Evolutionary conservation across 2,888 invertebrate genomes (phyloP).

Genomic region (Drosophila paranaensis): DNA sequence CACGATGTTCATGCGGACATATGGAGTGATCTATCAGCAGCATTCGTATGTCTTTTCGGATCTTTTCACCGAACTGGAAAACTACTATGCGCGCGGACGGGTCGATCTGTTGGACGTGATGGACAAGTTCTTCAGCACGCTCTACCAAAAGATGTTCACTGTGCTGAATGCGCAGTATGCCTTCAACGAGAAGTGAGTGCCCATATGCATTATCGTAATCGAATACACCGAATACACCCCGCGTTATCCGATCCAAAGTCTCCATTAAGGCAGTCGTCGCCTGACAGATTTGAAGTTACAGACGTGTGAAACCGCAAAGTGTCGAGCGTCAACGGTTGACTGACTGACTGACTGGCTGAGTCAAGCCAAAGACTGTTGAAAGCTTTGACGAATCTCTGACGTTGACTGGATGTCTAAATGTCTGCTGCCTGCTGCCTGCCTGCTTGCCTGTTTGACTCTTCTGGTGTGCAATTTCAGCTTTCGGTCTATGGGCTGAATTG

Average conservation of each 20-base stretch:
- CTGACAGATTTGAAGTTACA: conserved; percentile 56
- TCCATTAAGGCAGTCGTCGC: conserved; percentile 23
- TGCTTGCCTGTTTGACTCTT: conserved; percentile 13
- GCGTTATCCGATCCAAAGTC: conserved; percentile 8
- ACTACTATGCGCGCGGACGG: conserved; percentile 94
- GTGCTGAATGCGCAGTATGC: conserved; percentile 96
- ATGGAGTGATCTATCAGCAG: conserved; percentile 97
- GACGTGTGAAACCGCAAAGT: conserved; percentile 79
- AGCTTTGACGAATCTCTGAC: conserved; percentile 25
- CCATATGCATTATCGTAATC: conserved; percentile 40
- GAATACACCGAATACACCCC: conserved; percentile 33
- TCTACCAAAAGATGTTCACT: conserved; percentile 98
- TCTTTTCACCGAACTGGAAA: conserved; percentile 94
- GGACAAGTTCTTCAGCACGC: conserved; percentile 96
- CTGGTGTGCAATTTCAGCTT: conserved; percentile 71
- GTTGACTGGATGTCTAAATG: conserved; percentile 31
- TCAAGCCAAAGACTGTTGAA: conserved; percentile 14
- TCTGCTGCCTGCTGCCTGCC: conserved; percentile 19
- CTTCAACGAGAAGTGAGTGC: conserved; percentile 92
- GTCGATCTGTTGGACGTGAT: conserved; percentile 93
- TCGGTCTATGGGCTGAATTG: conserved; percentile 36
- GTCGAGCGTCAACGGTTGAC: conserved; percentile 58
- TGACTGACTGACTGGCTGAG: conserved; percentile 28
- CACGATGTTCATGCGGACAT: conserved; percentile 97
- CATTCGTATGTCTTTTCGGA: conserved; percentile 97